Percentiles rank a stretch among this genome's conserved stretches.
Evolutionary conservation across 2,113 vertebrate genomes (phyloP).

Genomic region (Capreolus pygargus): DNA sequence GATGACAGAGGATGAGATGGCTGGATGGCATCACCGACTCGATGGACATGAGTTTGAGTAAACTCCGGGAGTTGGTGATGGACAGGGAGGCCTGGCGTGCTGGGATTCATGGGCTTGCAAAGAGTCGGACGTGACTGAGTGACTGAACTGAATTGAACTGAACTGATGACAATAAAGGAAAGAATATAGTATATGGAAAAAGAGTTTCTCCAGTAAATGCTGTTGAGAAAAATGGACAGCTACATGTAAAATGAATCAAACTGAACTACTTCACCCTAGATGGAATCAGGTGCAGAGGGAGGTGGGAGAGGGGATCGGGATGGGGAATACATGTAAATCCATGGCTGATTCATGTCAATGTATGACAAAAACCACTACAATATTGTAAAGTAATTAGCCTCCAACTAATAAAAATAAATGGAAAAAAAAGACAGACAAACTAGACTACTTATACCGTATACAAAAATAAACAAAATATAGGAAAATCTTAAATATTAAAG

Average conservation of each 20-base stretch:
- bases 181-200: background rate
- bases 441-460: background rate
- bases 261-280: background rate
- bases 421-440: too few relatives aligned
- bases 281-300: too few relatives aligned
- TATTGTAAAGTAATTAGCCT: too few relatives aligned
- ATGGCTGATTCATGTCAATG: too few relatives aligned
- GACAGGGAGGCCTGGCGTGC: fast-evolving
- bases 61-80: background rate
- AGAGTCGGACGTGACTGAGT: fast-evolving
- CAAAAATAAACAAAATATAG: background rate
- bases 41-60: background rate
- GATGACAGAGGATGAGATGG: background rate
- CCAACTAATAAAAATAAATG: too few relatives aligned
- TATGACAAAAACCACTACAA: too few relatives aligned
- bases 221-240: background rate
- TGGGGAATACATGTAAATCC: too few relatives aligned
- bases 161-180: background rate
- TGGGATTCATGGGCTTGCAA: background rate
- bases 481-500: background rate
- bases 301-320: too few relatives aligned
- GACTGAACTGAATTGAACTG: background rate
- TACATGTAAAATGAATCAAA: background rate
- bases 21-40: background rate
- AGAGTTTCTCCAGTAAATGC: background rate